Evolutionary conservation across 2,797 vertebrate species (phyloP), one percentile per base, ranked within the genome.

Genomic region (Coluber constrictor): DNA sequence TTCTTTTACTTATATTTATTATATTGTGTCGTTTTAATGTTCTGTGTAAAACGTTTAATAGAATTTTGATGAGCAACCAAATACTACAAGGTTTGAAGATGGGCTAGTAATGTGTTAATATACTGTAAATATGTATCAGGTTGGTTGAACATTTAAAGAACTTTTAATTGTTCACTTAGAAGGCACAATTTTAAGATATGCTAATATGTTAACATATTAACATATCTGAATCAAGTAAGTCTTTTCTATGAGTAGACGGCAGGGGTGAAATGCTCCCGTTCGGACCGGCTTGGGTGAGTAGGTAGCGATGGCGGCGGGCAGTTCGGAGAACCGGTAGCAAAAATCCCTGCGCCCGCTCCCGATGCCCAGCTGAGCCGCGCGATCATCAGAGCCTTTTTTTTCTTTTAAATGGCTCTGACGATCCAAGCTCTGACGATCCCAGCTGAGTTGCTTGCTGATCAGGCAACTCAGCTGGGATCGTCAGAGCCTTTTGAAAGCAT

Each of bases 111-210:
- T n/a, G 92, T 92, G 37, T 23, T 88, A 89, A 92, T 2, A 56
- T 86, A 83, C 83, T 27, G 23, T 12, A 92, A 90, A 92, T 2
- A 59, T 86, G 57, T 59, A 66, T 1, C 94, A 92, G 57, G 57
- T 93, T 79, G 93, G 27, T 60, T 93, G 88, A 54, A 55, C 4
- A 88, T 87, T 57, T 94, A 56, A 90, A 87, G 37, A 92, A 47
- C 70, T 88, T 90, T 83, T 87, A 86, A 90, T 59, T 96, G 93
- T 88, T 92, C 86, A 94, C 88, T 32, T 87, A 54, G 29, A 70
- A 89, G 1, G 92, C 16, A 37, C 27, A 1, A 4, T 90, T 83
- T 0, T 61, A 4, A 51, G 70, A 94, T 11, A 60, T 91, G 15
- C 4, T 12, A 61, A 51, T 59, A 60, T 10, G 0, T 92, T 66